Evolutionary conservation across 2,888 invertebrate species (phyloP).

Genomic region (Lamellibrachia satsuma): DNA sequence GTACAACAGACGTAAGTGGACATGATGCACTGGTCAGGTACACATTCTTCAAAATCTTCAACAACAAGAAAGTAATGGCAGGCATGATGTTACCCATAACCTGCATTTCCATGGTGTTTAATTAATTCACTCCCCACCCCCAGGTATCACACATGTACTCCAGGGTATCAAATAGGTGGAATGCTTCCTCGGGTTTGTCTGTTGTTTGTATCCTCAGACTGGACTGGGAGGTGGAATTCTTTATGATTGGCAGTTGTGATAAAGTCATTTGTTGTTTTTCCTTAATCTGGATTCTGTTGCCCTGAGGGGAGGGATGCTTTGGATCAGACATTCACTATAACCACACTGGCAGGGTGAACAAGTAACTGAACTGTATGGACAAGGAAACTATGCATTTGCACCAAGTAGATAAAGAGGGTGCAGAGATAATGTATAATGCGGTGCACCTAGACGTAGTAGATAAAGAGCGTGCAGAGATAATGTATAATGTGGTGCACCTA

Average conservation of each 20-base stretch:
- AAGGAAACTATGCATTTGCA: not conserved
- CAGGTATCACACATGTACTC: too few relatives aligned
- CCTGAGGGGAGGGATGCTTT: not conserved
- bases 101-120: not conserved
- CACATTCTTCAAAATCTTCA: conserved; percentile 1
- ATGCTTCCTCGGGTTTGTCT: not conserved
- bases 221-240: not conserved
- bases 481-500: not conserved
- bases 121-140: not conserved
- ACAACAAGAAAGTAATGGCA: not conserved
- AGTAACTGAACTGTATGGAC: not conserved
- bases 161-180: too few relatives aligned
- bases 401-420: not conserved
- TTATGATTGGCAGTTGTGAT: not conserved
- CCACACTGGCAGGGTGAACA: not conserved
- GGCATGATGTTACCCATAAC: not conserved
- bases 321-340: not conserved
- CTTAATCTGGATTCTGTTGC: not conserved
- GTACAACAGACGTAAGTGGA: not conserved
- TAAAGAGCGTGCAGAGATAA: not conserved
- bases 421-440: not conserved
- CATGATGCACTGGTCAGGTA: not conserved
- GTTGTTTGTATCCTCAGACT: not conserved
- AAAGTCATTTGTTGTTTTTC: not conserved
- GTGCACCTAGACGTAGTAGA: too few relatives aligned